Conservation (phyloP, 1,140 invertebrate species). For the Cotesia typhae region DNA sequence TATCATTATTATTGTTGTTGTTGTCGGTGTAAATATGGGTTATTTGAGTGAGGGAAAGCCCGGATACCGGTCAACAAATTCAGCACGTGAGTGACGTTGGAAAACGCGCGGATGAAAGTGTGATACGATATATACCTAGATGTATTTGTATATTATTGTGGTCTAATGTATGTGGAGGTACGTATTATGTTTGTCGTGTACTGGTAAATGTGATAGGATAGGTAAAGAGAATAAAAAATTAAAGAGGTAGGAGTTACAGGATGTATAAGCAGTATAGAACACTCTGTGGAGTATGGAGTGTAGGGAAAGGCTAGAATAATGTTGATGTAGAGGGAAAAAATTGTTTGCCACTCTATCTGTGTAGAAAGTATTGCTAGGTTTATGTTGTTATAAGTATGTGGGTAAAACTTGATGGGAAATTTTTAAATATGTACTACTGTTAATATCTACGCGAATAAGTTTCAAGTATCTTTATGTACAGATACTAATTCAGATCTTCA, state of each 20-base stretch:
- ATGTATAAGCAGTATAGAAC: neutral
- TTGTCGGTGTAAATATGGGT: neutral
- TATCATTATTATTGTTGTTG: no score
- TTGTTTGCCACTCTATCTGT: constrained; percentile 2
- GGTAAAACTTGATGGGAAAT: constrained; percentile 34
- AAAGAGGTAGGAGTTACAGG: constrained; percentile 28
- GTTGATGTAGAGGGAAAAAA: constrained; percentile 40
- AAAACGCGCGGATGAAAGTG: constrained; percentile 24
- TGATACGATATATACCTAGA: neutral
- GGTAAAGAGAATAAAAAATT: constrained; percentile 17
- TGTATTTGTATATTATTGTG: constrained; percentile 1
- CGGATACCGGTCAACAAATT: constrained; percentile 10
- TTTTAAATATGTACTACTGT: constrained; percentile 4
- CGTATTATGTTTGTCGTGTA: neutral
- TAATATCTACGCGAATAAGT: neutral
- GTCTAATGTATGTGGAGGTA: neutral
- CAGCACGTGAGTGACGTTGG: constrained; percentile 21
- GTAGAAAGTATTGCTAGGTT: constrained; percentile 15
- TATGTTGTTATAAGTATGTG: constrained; percentile 16
- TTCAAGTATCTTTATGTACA: neutral
- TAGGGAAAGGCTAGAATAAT: constrained; percentile 39
- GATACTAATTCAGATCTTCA: neutral
- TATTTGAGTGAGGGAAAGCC: constrained; percentile 7
- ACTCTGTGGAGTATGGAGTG: neutral
- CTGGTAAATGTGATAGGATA: neutral